Evolutionary conservation across 1,140 invertebrate species (phyloP).

Genomic region (Asobara japonica): DNA sequence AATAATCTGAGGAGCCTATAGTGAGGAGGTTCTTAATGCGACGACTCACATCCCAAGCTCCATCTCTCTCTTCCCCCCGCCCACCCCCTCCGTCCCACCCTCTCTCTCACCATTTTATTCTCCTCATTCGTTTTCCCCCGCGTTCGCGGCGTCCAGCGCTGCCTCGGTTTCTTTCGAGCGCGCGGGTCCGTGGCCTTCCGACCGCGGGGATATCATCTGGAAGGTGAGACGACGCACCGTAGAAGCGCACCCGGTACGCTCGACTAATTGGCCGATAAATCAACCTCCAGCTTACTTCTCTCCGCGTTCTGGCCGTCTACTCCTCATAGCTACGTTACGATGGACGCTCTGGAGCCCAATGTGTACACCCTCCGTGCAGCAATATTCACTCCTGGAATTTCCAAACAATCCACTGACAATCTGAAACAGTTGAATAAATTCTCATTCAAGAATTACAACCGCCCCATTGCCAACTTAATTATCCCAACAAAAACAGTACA

Average conservation of each 20-base stretch:
- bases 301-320: constrained; percentile 19
- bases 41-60: background rate
- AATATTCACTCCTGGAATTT: background rate
- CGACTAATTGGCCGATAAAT: constrained; percentile 61
- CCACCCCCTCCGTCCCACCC: no score
- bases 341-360: constrained; percentile 4
- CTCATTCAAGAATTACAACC: background rate
- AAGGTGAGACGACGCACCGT: constrained; percentile 54
- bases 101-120: background rate
- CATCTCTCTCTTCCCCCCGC: background rate
- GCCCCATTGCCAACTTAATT: background rate
- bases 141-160: constrained; percentile 20
- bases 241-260: constrained; percentile 57
- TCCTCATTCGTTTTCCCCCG: constrained; percentile 3
- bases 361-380: background rate
- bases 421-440: background rate
- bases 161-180: constrained; percentile 20
- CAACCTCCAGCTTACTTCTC: constrained; percentile 46
- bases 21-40: constrained; percentile 5
- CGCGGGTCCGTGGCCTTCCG: constrained; percentile 45
- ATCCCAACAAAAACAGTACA: background rate
- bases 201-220: constrained; percentile 53
- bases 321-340: constrained; percentile 14
- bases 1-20: no score
- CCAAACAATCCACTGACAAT: background rate